Conservation (phyloP, 2,888 invertebrate genomes). For the Pristionchus japonicus region DNA sequence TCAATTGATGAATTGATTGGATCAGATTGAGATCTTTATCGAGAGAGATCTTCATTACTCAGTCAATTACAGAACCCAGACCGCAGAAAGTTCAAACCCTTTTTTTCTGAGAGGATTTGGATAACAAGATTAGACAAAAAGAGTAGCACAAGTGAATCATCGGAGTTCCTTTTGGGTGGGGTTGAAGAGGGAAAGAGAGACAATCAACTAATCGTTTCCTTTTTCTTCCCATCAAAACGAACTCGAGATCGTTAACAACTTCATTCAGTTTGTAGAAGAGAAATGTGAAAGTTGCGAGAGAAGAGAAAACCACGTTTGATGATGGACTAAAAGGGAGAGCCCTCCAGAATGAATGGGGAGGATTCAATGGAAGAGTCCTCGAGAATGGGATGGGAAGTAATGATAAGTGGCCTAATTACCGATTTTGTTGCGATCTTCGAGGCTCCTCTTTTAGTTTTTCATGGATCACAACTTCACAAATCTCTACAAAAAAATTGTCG, state of each 20-base stretch:
- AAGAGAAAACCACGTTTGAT: neutral
- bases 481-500: neutral
- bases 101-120: neutral
- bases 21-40: neutral
- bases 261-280: conserved; percentile 3
- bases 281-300: neutral
- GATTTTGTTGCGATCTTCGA: neutral
- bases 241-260: neutral
- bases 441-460: neutral
- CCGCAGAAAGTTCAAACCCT: neutral
- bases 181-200: neutral
- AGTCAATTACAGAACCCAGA: neutral
- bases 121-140: conserved; percentile 10
- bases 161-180: neutral
- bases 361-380: neutral
- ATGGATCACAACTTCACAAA: neutral
- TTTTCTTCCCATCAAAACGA: conserved; percentile 29
- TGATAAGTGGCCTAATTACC: conserved; percentile 24
- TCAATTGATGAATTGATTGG: conserved; percentile 23
- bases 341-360: neutral
- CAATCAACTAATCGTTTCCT: neutral
- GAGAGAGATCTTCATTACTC: neutral
- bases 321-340: neutral
- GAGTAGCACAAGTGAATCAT: neutral
- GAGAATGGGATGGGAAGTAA: neutral